These are phyloP conservation scores for Drosophila macrospina DNA, from an alignment of 2,888 invertebrate genomes.

Conservation along the genomic window DNA sequence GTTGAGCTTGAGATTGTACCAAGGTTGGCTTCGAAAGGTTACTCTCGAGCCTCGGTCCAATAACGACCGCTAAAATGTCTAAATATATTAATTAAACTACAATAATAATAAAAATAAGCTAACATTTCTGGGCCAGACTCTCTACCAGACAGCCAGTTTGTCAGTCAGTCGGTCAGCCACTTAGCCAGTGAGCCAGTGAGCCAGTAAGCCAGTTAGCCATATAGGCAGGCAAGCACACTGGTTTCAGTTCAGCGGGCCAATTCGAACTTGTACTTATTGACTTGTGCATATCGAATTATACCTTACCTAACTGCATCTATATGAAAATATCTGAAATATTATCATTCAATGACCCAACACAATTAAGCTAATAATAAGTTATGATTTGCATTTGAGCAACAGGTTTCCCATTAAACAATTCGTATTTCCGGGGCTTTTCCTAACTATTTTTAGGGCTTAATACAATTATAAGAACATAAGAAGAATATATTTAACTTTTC, in stretches of 20 bases:
- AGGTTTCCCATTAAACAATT: neutral
- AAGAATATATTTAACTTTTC: conserved; percentile 1
- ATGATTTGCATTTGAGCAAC: conserved; percentile 6
- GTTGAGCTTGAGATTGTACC: conserved; percentile 29
- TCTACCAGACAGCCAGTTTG: conserved; percentile 11
- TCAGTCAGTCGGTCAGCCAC: conserved; percentile 10
- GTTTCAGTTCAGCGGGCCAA: conserved; percentile 31
- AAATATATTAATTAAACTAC: conserved; percentile 75
- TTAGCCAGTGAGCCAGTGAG: neutral
- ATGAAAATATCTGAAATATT: conserved; percentile 11
- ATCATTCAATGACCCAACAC: conserved; percentile 39
- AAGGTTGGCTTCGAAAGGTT: conserved; percentile 72
- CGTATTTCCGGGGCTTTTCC: conserved; percentile 3
- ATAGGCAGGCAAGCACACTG: conserved; percentile 52
- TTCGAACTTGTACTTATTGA: conserved; percentile 22
- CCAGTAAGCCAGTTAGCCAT: neutral
- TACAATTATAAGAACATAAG: no score
- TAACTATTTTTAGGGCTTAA: no score
- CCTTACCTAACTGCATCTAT: conserved; percentile 1
- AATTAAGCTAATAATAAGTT: conserved; percentile 19
- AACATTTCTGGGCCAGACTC: conserved; percentile 38
- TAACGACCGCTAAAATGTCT: conserved; percentile 68
- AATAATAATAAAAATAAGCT: conserved; percentile 55
- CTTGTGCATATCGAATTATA: conserved; percentile 5
- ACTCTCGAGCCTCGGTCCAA: conserved; percentile 55